Base-by-base conservation (phyloP, 2,113 vertebrate species). In the Dipodomys spectabilis region DNA sequence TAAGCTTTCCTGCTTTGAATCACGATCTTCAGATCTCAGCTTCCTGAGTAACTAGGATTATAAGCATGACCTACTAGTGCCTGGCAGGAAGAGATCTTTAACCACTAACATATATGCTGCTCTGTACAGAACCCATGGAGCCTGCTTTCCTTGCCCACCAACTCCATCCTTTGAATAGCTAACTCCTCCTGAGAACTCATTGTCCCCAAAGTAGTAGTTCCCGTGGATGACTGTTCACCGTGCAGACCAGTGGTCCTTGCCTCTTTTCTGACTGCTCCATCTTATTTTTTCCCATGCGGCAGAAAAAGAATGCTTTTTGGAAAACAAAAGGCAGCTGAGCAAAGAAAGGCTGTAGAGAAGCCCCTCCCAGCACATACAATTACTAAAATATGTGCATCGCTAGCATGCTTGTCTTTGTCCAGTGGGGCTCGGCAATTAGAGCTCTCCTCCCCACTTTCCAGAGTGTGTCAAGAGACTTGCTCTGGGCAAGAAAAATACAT, bases 401-500 rank as follows among this genome's bases (percentile, higher is more conserved):
- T 80, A 90, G 74, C 74, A 39, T 22, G 67, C 87, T 82, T 86
- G 49, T 82, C 49, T 71, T 60, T 87, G 85, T 93, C 82, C 87
- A 80, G 0, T 62, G 78, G 68, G 82, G 69, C 74, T 94, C 77
- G 86, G 92, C 93, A 94, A 93, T 94, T 96, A 95, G 60, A 90
- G 22, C 18, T 88, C 75, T 60, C 45, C 77, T 88, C 69, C 75
- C 23, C 79, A 67, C 72, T 91, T 88, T 72, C 78, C 86, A 85
- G 7, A 49, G n/a, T 77, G 72, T 74, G 79, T 96, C 88, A 97
- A 85, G 96, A 96, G 95, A 96, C 65, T 88, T 6, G 71, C 88
- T 96, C 85, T 93, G 95, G 88, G 93, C 90, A 82, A 93, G 94
- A 94, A 95, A 96, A 95, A 95, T 94, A 88, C 93, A 95, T 97